These are phyloP conservation scores for Aix galericulata DNA, from an alignment of 2,113 vertebrate genomes.

Conservation along the genomic window DNA sequence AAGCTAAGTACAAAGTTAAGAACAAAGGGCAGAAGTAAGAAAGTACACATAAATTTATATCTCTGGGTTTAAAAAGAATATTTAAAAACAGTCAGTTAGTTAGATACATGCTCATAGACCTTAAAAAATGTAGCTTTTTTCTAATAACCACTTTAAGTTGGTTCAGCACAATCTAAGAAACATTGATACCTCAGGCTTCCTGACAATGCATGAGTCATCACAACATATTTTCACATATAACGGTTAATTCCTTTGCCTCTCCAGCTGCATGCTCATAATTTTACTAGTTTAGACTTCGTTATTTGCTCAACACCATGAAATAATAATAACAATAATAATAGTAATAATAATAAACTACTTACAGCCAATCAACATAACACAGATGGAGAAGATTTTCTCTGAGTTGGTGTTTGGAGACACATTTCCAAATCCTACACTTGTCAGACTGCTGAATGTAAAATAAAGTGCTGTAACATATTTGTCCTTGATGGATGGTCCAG, in stretches of 20 bases:
- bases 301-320: slow-evolving; percentile 10
- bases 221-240: not conserved
- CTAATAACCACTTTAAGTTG: not conserved
- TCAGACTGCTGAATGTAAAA: slow-evolving; percentile 99
- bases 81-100: not conserved
- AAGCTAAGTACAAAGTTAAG: not conserved
- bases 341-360: slow-evolving; percentile 77
- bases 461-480: slow-evolving; percentile 99
- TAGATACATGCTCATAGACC: not conserved
- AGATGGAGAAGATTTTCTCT: slow-evolving; percentile 99
- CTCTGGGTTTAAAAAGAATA: not conserved
- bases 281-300: not conserved
- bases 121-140: not conserved
- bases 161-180: not conserved
- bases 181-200: not conserved
- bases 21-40: not conserved
- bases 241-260: slow-evolving; percentile 2
- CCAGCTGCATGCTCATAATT: not conserved
- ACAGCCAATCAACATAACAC: slow-evolving; percentile 99
- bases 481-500: slow-evolving; percentile 98
- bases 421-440: slow-evolving; percentile 98
- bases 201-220: not conserved
- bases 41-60: not conserved
- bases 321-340: not conserved
- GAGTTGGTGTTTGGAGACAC: slow-evolving; percentile 99